phyloP scores from a whole-genome alignment of 2,888 invertebrate genomes.

The Cephus pygmeus region DNA sequence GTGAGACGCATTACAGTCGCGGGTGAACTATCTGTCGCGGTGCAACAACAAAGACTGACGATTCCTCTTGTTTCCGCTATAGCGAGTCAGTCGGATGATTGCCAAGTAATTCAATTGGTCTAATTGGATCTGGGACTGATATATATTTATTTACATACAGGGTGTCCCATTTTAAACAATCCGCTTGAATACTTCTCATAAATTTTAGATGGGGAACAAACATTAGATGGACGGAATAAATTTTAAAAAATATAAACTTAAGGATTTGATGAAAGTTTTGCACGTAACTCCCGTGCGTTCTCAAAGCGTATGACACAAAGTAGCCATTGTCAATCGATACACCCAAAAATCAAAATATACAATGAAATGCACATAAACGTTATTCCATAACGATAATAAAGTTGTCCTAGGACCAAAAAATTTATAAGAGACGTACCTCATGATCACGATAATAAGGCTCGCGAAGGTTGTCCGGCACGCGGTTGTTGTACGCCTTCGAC shows the following conservation, averaged over 20 bases:
- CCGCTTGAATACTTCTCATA: no score
- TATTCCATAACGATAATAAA: not conserved
- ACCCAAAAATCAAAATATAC: not conserved
- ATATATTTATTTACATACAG: not conserved
- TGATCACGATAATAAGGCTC: slow-evolving; percentile 96
- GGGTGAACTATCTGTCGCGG: not conserved
- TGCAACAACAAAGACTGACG: not conserved
- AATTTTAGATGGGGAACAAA: no score
- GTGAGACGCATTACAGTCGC: not conserved
- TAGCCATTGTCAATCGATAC: not conserved
- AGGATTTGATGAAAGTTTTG: no score
- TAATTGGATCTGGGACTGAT: slow-evolving; percentile 39
- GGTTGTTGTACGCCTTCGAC: slow-evolving; percentile 95
- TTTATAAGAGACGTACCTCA: slow-evolving; percentile 74
- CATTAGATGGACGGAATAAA: no score
- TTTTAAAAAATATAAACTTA: no score
- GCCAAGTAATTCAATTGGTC: slow-evolving; percentile 43
- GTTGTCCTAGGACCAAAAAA: not conserved
- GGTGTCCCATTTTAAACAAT: no score
- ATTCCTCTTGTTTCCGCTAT: not conserved
- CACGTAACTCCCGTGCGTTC: no score
- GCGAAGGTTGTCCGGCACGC: slow-evolving; percentile 89
- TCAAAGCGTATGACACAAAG: not conserved
- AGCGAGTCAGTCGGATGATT: slow-evolving; percentile 11
- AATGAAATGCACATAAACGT: not conserved